Conservation (phyloP, 2,113 vertebrate genomes). For the Colaptes auratus region DNA sequence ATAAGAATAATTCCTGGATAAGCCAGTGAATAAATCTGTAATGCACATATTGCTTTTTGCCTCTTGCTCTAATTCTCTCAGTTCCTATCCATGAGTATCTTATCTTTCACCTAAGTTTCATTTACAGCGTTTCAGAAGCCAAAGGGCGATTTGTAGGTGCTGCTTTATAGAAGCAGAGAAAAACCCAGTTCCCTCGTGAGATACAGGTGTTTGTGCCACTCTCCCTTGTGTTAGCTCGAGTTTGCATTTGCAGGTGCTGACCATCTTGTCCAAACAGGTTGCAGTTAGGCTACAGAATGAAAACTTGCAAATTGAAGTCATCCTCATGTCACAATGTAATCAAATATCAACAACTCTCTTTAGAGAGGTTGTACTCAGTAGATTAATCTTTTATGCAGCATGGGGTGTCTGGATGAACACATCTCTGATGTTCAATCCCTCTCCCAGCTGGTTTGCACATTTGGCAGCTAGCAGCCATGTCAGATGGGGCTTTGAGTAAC, state of each 20-base stretch:
- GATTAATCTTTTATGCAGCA: not conserved
- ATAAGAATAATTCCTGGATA: not conserved
- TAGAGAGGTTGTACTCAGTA: not conserved
- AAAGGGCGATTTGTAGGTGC: not conserved
- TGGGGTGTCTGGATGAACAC: not conserved
- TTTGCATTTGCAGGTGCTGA: not conserved
- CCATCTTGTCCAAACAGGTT: not conserved
- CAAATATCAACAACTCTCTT: not conserved
- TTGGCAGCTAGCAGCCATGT: not conserved
- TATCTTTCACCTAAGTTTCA: not conserved
- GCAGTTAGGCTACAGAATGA: not conserved
- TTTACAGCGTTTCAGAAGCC: not conserved
- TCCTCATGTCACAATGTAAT: not conserved
- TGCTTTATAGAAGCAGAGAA: not conserved
- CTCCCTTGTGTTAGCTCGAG: not conserved
- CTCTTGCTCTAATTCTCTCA: not conserved
- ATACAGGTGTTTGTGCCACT: not conserved
- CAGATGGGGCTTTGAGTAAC: not conserved
- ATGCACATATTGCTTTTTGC: not conserved
- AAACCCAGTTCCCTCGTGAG: not conserved
- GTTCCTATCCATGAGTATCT: not conserved
- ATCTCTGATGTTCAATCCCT: not conserved
- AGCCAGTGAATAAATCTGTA: not conserved
- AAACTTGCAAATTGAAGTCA: slow-evolving; percentile 20
- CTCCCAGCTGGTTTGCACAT: not conserved